A percentile compares a stretch with the other conserved stretches of the same genome.
Evolutionary conservation across 2,113 vertebrate species (phyloP).

Genomic region (Colossoma macropomum): DNA sequence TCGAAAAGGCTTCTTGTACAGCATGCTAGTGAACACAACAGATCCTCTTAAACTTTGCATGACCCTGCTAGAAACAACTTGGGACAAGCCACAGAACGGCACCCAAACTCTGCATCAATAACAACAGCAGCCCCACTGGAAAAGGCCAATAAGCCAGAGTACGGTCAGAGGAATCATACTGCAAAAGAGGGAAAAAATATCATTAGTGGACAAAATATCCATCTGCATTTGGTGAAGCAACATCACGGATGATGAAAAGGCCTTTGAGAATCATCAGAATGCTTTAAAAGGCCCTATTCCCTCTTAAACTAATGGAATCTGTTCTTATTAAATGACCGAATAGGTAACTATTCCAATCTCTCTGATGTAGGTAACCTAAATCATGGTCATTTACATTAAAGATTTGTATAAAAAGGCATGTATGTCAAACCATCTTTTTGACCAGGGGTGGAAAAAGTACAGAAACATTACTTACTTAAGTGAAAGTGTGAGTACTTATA

Average conservation of each 20-base stretch:
- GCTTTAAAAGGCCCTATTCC: neutral
- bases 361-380: neutral
- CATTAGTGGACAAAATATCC: neutral
- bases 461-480: too few species aligned
- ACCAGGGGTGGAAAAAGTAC: too few species aligned
- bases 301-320: neutral
- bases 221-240: neutral
- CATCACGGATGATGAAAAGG: neutral
- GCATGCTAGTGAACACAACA: neutral
- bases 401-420: neutral
- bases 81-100: neutral
- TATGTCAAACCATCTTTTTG: neutral
- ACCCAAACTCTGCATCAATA: slow-evolving; percentile 7
- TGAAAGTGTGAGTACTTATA: too few species aligned
- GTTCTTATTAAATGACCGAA: neutral
- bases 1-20: neutral
- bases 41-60: neutral
- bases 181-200: neutral
- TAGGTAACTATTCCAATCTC: neutral
- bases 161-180: neutral
- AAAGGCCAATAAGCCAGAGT: slow-evolving; percentile 7
- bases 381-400: neutral
- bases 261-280: neutral
- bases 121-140: neutral
- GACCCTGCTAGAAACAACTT: neutral